These are phyloP conservation scores for Rallus crepitans DNA, from an alignment of 2,797 vertebrate genomes.

Conservation along the genomic window DNA sequence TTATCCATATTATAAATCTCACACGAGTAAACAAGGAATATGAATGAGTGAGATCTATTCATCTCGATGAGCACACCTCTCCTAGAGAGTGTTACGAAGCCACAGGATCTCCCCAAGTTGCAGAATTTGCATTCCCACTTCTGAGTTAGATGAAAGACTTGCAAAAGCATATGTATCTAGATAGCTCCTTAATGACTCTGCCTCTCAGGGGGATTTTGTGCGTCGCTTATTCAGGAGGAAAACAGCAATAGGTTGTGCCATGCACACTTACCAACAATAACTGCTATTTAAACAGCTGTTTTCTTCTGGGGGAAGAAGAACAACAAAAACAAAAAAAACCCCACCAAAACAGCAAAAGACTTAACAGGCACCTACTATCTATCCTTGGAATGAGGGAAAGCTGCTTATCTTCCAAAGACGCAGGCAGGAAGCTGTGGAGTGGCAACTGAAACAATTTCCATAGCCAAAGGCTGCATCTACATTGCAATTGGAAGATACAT, in stretches of 20 bases:
- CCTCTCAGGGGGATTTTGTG: constrained; percentile 30
- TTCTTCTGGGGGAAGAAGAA: background rate
- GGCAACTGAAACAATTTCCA: background rate
- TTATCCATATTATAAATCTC: constrained; percentile 42
- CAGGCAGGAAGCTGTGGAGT: background rate
- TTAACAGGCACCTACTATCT: background rate
- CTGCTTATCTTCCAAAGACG: background rate
- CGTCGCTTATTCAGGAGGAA: constrained; percentile 50
- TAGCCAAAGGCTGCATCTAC: background rate
- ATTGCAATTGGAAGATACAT: background rate
- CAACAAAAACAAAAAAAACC: no score
- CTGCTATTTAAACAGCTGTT: background rate
- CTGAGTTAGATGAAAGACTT: constrained; percentile 52
- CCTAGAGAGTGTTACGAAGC: constrained; percentile 40
- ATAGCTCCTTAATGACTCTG: constrained; percentile 50
- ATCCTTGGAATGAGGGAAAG: background rate
- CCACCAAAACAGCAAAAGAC: no score
- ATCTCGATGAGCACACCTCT: constrained; percentile 50
- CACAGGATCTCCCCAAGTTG: constrained; percentile 38
- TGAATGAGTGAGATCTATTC: constrained; percentile 52
- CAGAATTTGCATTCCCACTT: constrained; percentile 65
- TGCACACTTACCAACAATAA: background rate
- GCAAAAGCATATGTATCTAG: constrained; percentile 42
- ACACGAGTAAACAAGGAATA: constrained; percentile 40
- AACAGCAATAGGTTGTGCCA: background rate